These are phyloP conservation scores for Seira musarum DNA, from an alignment of 2,888 invertebrate genomes.

Conservation along the genomic window DNA sequence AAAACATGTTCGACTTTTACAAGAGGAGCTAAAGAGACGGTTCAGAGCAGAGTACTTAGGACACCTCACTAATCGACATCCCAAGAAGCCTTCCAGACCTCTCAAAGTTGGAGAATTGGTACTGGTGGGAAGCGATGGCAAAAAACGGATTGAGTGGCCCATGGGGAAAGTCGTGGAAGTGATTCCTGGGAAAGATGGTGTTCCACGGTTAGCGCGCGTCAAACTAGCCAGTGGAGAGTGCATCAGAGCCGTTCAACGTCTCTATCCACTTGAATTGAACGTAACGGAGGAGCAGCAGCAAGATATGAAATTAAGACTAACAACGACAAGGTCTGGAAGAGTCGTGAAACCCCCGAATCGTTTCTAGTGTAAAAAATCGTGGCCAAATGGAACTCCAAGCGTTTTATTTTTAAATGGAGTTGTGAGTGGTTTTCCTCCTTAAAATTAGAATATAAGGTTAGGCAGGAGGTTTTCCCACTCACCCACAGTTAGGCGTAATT, in stretches of 20 bases:
- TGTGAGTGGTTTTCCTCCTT: too few relatives aligned
- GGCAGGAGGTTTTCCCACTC: too few relatives aligned
- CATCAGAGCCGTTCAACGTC: slow-evolving; percentile 8
- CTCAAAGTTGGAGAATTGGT: slow-evolving; percentile 18
- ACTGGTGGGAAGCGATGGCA: neutral
- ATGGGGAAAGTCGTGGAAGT: slow-evolving; percentile 9
- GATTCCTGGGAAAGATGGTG: slow-evolving; percentile 2
- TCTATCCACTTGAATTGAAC: slow-evolving; percentile 19
- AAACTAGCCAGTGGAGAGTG: neutral
- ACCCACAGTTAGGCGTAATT: too few relatives aligned
- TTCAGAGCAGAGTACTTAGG: neutral
- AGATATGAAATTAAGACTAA: too few relatives aligned
- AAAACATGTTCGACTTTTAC: neutral
- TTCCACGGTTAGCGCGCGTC: neutral
- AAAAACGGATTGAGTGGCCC: slow-evolving; percentile 24
- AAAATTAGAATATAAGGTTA: too few relatives aligned
- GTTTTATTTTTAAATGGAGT: too few relatives aligned
- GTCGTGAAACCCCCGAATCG: too few relatives aligned
- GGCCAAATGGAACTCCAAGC: too few relatives aligned
- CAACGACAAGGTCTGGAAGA: too few relatives aligned
- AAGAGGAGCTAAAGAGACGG: neutral
- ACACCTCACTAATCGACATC: neutral
- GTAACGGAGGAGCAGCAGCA: neutral
- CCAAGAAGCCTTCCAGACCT: neutral
- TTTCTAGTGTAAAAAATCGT: too few relatives aligned